Conservation (phyloP, 2,888 invertebrate species). For the Melieria omissa region DNA sequence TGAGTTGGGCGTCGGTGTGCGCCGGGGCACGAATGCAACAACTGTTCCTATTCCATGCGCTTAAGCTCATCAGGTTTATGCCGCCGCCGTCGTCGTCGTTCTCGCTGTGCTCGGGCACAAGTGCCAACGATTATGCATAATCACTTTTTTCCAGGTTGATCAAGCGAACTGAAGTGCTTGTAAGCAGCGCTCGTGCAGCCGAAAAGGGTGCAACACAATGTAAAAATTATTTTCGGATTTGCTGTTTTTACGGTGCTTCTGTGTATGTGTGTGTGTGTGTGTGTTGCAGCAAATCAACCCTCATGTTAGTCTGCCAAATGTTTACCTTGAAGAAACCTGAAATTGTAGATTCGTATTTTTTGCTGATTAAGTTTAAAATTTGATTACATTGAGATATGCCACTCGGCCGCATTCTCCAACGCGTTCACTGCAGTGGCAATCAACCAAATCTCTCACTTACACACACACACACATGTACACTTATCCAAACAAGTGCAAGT, state of each 20-base stretch:
- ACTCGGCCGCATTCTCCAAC: not conserved
- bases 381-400: constrained; percentile 34
- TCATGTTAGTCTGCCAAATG: too few relatives aligned
- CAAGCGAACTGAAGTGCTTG: constrained; percentile 46
- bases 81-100: constrained; percentile 19
- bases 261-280: not conserved
- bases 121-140: constrained; percentile 53
- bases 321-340: too few relatives aligned
- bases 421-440: constrained; percentile 12
- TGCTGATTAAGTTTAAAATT: constrained; percentile 15
- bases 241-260: not conserved
- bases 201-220: constrained; percentile 34
- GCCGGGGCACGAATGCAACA: constrained; percentile 30
- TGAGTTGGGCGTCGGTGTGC: not conserved
- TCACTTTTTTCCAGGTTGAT: constrained; percentile 53
- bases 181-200: constrained; percentile 20
- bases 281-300: not conserved
- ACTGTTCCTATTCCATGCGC: constrained; percentile 41
- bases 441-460: constrained; percentile 9
- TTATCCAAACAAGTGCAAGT: not conserved
- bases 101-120: constrained; percentile 43
- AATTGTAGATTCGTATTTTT: too few relatives aligned
- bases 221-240: constrained; percentile 10
- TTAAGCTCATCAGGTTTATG: constrained; percentile 50
- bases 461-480: not conserved